A percentile compares a stretch with the other conserved stretches of the same genome.
These are phyloP conservation scores for Poliocrania exsul DNA, from an alignment of 2,797 vertebrate genomes.

Conservation along the genomic window DNA sequence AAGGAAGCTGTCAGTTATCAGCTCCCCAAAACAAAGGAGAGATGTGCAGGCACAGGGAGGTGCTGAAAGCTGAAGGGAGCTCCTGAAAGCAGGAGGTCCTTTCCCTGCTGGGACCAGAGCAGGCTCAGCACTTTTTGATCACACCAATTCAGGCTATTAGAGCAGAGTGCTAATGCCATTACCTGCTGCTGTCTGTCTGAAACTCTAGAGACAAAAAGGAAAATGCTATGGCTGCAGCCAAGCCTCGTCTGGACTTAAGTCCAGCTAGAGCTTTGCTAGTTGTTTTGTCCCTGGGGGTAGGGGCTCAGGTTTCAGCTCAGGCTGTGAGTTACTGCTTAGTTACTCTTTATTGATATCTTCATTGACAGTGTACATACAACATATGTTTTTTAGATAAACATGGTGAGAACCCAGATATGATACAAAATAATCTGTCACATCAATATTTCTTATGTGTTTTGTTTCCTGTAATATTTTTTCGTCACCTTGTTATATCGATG, in stretches of 20 bases:
- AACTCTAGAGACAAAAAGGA: not conserved
- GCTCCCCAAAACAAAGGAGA: fast-evolving
- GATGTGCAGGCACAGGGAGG: fast-evolving
- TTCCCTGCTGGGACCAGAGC: not conserved
- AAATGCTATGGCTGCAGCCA: not conserved
- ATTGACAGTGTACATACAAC: not conserved
- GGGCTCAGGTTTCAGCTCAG: not conserved
- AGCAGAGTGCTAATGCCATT: not conserved
- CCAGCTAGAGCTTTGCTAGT: not conserved
- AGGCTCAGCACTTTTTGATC: not conserved
- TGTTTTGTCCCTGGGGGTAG: not conserved
- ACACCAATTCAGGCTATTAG: not conserved
- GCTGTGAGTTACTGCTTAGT: not conserved
- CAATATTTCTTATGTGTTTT: not conserved
- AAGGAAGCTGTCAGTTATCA: not conserved
- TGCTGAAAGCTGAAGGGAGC: not conserved
- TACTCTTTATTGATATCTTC: not conserved
- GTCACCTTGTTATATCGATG: not conserved
- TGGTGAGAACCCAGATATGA: not conserved
- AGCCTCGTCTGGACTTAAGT: not conserved
- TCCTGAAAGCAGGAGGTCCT: not conserved
- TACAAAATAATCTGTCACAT: not conserved
- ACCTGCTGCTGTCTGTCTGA: not conserved
- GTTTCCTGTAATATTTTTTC: not conserved
- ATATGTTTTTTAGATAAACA: not conserved